Evolutionary conservation across 2,113 vertebrate genomes (phyloP), one percentile per base, ranked within the genome.

Genomic region (Apteryx mantelli): DNA sequence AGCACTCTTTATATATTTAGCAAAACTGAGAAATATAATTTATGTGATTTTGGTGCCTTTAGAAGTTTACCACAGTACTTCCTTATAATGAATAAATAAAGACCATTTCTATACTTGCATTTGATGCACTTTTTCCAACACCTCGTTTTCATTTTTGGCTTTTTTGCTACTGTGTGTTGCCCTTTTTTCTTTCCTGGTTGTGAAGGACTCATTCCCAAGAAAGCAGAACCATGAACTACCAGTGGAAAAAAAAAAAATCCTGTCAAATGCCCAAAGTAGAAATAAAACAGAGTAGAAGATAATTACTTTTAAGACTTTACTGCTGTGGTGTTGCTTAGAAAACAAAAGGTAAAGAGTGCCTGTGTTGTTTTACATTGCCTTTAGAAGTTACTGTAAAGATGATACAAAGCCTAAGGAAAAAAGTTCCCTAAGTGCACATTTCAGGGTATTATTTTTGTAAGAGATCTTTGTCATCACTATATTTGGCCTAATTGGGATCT

Each of bases 391-490:
- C 55, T 13, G 8, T 83, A 52, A 16, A 28, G 28, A 50, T 38
- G 30, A 58, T 64, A 40, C 17, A 81, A 82, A 89, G 17, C 38
- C 63, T 8, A 58, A 64, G 46, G 32, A 61, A 89, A 85, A 55
- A 20, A 11, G 15, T 26, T 92, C 68, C 40, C 44, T 16, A 70
- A 65, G 44, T 55, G 44, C 38, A 8, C 19, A n/a, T 65, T 85
- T 87, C 64, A 50, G 77, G 70, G 26, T 77, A 71, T 87, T 76
- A 69, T 82, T 95, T 95, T 88, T 77, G 30, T 86, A 71, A 78
- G 80, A 90, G 44, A 25, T 65, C 55, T 75, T 73, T 89, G 69
- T 95, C 93, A 75, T 80, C 63, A 19, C 81, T 90, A 7, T 90
- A 15, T 40, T 95, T 89, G 75, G 77, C 77, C 30, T 8, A 69